A percentile compares a stretch with the other conserved stretches of the same genome.
Conservation (phyloP, 2,888 invertebrate species). For the Dryobotodes eremita region DNA sequence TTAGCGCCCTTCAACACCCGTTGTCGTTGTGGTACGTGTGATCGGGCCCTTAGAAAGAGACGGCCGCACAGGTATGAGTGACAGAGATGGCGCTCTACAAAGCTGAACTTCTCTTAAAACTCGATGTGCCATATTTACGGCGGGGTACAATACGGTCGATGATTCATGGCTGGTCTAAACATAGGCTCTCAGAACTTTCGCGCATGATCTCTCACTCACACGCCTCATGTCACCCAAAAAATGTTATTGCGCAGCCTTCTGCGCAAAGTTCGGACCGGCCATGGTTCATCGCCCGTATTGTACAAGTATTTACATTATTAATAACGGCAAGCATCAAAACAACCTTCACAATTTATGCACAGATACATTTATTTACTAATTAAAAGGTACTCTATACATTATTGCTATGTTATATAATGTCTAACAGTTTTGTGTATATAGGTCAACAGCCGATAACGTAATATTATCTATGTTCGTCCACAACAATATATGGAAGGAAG, state of each 20-base stretch:
- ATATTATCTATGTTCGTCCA: slow-evolving; percentile 18
- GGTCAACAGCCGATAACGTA: slow-evolving; percentile 13
- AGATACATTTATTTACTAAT: slow-evolving; percentile 25
- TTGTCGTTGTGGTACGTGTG: no score
- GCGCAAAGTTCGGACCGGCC: background rate
- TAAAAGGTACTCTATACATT: slow-evolving; percentile 7
- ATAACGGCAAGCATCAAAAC: slow-evolving; percentile 25
- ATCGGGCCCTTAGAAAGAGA: background rate
- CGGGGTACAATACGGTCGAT: background rate
- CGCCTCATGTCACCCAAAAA: background rate
- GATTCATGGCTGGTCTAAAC: background rate
- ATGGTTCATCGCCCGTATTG: background rate
- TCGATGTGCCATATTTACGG: background rate
- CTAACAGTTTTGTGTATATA: slow-evolving; percentile 33
- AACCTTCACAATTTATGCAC: slow-evolving; percentile 17
- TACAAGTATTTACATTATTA: background rate
- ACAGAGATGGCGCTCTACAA: background rate
- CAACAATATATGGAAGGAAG: slow-evolving; percentile 18
- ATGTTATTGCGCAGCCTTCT: background rate
- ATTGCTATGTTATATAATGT: slow-evolving; percentile 26
- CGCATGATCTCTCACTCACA: background rate
- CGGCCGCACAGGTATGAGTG: background rate
- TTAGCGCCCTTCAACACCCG: no score
- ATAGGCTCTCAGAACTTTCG: background rate
- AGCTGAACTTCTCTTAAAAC: background rate